Conservation (phyloP, 2,888 invertebrate species). For the Lutraria lutraria region DNA sequence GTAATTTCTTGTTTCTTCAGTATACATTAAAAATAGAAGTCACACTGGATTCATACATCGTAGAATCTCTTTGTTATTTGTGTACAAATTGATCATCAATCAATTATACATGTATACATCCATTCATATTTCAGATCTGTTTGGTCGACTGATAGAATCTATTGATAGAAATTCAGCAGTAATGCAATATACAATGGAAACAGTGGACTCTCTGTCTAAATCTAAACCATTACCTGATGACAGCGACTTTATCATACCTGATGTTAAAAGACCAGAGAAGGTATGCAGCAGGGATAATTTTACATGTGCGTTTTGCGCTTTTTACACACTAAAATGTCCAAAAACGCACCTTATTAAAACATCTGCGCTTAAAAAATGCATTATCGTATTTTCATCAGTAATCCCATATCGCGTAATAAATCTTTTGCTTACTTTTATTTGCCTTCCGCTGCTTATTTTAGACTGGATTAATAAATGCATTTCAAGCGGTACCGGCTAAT, state of each 20-base stretch:
- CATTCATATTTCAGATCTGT: slow-evolving; percentile 22
- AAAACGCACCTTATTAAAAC: no score
- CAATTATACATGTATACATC: not conserved
- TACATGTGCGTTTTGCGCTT: no score
- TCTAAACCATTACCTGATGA: slow-evolving; percentile 47
- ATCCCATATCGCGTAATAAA: no score
- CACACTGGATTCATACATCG: not conserved
- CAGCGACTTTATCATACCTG: slow-evolving; percentile 60
- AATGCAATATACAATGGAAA: slow-evolving; percentile 60
- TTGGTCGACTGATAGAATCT: slow-evolving; percentile 53
- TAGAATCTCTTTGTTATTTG: not conserved
- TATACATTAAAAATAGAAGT: no score
- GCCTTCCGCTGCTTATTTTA: no score
- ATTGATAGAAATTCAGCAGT: slow-evolving; percentile 64
- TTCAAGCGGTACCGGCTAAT: no score
- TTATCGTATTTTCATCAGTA: no score
- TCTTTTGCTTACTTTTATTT: no score
- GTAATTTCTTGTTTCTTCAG: no score
- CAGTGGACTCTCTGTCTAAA: slow-evolving; percentile 49
- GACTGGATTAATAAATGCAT: no score
- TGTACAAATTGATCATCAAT: not conserved
- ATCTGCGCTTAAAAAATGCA: no score
- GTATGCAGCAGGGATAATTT: slow-evolving; percentile 34
- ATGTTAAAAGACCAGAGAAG: slow-evolving; percentile 63
- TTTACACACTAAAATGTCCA: no score